Conservation (phyloP, 2,888 invertebrate genomes). For the Poecilus cupreus region DNA sequence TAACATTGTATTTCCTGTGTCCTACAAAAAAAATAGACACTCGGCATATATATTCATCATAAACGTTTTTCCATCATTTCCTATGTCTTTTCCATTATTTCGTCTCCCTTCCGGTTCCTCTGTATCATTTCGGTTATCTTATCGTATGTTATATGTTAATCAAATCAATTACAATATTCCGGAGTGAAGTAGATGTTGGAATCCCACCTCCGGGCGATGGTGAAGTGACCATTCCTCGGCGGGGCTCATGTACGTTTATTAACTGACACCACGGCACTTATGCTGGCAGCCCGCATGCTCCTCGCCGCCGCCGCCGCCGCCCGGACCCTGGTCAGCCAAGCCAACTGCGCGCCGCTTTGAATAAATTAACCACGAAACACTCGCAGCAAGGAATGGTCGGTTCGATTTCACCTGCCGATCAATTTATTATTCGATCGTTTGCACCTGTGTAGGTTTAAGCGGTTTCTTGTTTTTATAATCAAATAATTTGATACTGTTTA, state of each 20-base stretch:
- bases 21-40: too few species aligned
- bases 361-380: conserved; percentile 26
- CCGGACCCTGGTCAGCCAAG: conserved; percentile 3
- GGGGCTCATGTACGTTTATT: conserved; percentile 13
- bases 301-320: not conserved
- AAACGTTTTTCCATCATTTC: too few species aligned
- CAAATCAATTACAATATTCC: not conserved
- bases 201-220: not conserved
- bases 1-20: too few species aligned
- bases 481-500: not conserved
- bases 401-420: conserved; percentile 28
- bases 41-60: too few species aligned
- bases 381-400: not conserved
- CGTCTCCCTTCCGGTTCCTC: too few species aligned
- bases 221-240: not conserved
- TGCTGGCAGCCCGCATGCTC: conserved; percentile 27
- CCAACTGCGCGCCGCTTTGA: conserved; percentile 12
- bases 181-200: not conserved
- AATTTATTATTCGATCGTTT: conserved; percentile 7
- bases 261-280: conserved; percentile 6
- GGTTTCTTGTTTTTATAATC: conserved; percentile 11
- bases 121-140: too few species aligned
- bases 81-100: too few species aligned
- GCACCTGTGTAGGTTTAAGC: conserved; percentile 20
- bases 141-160: too few species aligned